Conservation (phyloP, 2,797 vertebrate species). For the Paramormyrops hopkinsi region DNA sequence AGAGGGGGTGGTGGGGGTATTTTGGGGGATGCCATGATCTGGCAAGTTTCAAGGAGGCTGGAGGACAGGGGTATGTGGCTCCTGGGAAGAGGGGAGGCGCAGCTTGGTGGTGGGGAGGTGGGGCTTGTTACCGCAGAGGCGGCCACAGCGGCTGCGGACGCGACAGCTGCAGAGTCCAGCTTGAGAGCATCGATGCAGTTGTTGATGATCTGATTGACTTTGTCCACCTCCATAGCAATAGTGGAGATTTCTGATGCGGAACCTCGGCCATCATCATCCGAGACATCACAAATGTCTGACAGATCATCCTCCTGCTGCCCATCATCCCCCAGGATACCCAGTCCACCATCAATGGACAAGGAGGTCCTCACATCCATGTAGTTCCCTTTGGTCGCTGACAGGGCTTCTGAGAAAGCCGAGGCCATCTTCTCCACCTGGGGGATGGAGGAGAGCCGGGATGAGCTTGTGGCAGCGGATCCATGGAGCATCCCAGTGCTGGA, state of each 20-base stretch:
- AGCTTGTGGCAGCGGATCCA: slow-evolving; percentile 60
- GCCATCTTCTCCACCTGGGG: slow-evolving; percentile 93
- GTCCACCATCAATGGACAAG: slow-evolving; percentile 54
- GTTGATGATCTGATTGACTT: slow-evolving; percentile 98
- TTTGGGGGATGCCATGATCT: slow-evolving; percentile 57
- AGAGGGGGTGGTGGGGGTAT: slow-evolving; percentile 64
- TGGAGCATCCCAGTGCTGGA: slow-evolving; percentile 68
- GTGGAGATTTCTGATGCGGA: slow-evolving; percentile 97
- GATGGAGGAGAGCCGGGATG: slow-evolving; percentile 87
- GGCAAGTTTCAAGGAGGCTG: slow-evolving; percentile 52
- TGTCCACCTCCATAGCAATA: slow-evolving; percentile 98
- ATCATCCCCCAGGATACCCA: slow-evolving; percentile 56
- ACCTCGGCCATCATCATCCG: slow-evolving; percentile 86
- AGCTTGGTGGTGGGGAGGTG: slow-evolving; percentile 61
- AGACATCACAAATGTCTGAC: slow-evolving; percentile 73
- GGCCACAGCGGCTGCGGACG: slow-evolving; percentile 52
- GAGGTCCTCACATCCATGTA: slow-evolving; percentile 91
- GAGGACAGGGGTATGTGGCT: slow-evolving; percentile 64
- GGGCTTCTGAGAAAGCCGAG: slow-evolving; percentile 74
- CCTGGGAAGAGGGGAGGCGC: slow-evolving; percentile 58
- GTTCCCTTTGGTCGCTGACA: slow-evolving; percentile 77
- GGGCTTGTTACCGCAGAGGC: slow-evolving; percentile 52
- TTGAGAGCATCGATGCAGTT: slow-evolving; percentile 98
- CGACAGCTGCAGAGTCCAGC: slow-evolving; percentile 83
- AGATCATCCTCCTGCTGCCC: slow-evolving; percentile 59